Conservation (phyloP, 53 echinoderm and acorn worm genomes). For the Arbacia lixula region DNA sequence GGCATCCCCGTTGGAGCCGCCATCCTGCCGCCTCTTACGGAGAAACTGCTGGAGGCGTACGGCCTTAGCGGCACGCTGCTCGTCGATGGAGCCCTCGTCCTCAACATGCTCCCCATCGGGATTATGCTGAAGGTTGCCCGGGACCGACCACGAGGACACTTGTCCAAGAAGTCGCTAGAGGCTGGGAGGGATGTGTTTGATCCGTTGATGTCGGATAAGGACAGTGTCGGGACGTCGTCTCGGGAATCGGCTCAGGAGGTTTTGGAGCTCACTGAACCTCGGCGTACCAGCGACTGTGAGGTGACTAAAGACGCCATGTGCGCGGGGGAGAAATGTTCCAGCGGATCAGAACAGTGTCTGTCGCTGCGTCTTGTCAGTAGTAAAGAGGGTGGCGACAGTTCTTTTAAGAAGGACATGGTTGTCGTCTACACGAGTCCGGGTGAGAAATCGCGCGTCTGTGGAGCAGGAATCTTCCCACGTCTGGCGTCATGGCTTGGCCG, state of each 20-base stretch:
- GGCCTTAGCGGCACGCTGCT: conserved; percentile 29
- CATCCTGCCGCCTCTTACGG: conserved; percentile 27
- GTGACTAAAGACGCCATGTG: too few relatives aligned
- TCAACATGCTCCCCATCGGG: conserved; percentile 33
- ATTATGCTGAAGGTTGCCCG: conserved; percentile 1
- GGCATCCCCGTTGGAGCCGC: conserved; percentile 41
- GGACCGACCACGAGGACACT: background rate
- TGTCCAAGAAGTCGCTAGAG: background rate
- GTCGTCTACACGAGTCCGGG: too few relatives aligned
- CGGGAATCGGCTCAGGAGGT: background rate
- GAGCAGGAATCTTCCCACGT: background rate
- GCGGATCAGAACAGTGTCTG: background rate
- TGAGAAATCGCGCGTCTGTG: background rate
- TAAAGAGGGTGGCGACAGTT: too few relatives aligned
- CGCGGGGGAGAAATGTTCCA: background rate
- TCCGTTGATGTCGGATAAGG: background rate
- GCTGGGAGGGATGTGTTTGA: background rate
- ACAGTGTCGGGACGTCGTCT: background rate
- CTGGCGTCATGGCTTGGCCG: background rate
- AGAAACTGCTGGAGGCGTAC: conserved; percentile 23
- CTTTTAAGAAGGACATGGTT: too few relatives aligned
- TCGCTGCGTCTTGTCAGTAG: background rate
- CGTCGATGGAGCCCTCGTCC: conserved; percentile 16
- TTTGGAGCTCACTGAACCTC: too few relatives aligned
- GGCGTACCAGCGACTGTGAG: background rate